Evolutionary conservation across 2,888 invertebrate genomes (phyloP), one percentile per base, ranked within the genome.

Genomic region (Aspidapion aeneum): DNA sequence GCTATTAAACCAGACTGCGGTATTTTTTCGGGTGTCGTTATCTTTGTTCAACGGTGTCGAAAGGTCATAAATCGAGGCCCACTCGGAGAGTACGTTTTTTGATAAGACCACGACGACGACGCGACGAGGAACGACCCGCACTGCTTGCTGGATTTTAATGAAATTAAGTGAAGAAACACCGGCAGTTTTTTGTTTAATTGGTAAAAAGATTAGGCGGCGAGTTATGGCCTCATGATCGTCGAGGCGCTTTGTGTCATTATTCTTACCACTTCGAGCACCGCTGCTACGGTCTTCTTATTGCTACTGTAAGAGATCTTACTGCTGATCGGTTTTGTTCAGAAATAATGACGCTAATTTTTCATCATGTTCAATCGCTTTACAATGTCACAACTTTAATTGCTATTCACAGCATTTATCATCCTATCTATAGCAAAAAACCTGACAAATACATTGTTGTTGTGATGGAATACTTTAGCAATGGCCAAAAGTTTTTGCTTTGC

Each of bases 1-100:
- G 65, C 68, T 65, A 68, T 68, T 69, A 77, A 73, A 63, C 67
- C 65, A 69, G 73, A 68, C 70, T 69, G 70, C 66, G 63, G 67
- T 66, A 66, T 61, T 52, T 50, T 66, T 68, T 63, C 52, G 52
- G 52, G 52, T 52, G 52, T 52, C 52, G 52, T 52, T 52, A 52
- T 52, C 52, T 52, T 19, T 52, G 52, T 52, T 19, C 18, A 7
- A 52, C 52, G 52, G 19, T 52, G 52, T 52, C 52, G 52, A 18
- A 17, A 52, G 52, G 18, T 52, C 52, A n/a, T 52, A 52, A 52
- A 52, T 52, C 52, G 52, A 52, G 19, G 35, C 52, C 52, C 52
- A 52, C 52, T 52, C 52, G 52, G 19, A 52, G 49, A 9, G 49
- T 3, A 7, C 3, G 3, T 3, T 35, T 12, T 52, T 52, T 52